phyloP scores from a whole-genome alignment of 2,797 vertebrate genomes.

The Danio aesculapii region DNA sequence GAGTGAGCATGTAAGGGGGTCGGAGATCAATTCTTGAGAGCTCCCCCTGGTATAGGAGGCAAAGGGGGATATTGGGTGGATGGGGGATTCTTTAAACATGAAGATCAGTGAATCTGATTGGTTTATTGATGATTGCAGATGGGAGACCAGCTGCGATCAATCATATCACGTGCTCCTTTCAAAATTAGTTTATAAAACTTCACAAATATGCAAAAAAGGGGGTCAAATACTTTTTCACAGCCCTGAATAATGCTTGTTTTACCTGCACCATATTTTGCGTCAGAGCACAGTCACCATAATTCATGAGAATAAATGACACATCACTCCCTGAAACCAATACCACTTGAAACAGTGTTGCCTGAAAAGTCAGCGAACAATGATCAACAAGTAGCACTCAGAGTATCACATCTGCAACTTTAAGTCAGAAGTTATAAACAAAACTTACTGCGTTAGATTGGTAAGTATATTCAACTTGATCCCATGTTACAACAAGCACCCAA shows the following conservation, averaged over 20 bases:
- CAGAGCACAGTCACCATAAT: conserved; percentile 41
- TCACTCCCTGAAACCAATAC: conserved; percentile 39
- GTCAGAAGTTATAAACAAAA: neutral
- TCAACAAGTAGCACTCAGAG: neutral
- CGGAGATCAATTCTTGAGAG: no score
- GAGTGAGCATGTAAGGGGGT: no score
- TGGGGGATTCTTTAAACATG: no score
- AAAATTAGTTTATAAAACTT: no score
- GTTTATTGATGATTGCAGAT: no score
- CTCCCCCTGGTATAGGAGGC: no score
- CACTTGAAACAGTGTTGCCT: conserved; percentile 49
- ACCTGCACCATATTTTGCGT: neutral
- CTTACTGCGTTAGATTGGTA: conserved; percentile 58
- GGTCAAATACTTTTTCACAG: no score
- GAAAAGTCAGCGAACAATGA: neutral
- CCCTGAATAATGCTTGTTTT: neutral
- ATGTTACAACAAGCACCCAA: conserved; percentile 69
- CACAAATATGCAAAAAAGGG: no score
- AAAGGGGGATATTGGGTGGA: no score
- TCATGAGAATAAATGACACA: conserved; percentile 49
- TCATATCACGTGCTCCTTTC: no score
- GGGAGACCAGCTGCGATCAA: no score
- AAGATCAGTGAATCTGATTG: no score
- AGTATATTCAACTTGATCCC: conserved; percentile 67
- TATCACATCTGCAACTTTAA: neutral